Conservation (phyloP, 2,113 vertebrate species). For the Tursiops truncatus region DNA sequence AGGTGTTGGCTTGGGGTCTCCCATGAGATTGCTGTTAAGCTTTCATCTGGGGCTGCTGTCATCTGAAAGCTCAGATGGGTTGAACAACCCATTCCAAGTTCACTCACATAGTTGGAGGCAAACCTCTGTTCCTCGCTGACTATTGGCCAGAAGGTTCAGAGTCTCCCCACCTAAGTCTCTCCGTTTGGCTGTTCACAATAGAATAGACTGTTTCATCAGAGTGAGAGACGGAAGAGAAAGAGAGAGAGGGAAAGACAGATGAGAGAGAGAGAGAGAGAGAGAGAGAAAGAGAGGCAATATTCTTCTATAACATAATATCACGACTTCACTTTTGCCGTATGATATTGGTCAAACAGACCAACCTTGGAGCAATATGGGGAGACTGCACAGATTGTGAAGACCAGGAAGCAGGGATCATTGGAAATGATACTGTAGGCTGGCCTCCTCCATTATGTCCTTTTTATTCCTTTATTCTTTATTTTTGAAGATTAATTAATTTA, state of each 20-base stretch:
- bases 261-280: too few species aligned
- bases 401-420: accelerated
- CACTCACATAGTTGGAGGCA: not conserved
- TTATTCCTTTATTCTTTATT: not conserved
- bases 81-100: not conserved
- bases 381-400: not conserved
- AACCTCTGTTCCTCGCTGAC: not conserved
- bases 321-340: not conserved
- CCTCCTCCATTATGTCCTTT: not conserved
- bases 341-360: not conserved
- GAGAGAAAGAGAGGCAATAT: not conserved
- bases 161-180: not conserved
- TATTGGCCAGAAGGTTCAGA: not conserved
- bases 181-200: not conserved
- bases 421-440: accelerated
- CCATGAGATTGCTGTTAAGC: not conserved
- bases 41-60: not conserved
- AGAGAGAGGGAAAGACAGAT: not conserved
- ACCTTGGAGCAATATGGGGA: accelerated
- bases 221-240: not conserved
- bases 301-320: not conserved
- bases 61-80: not conserved
- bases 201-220: not conserved
- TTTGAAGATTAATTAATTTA: too few species aligned
- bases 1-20: not conserved